phyloP scores from a whole-genome alignment of 2,888 invertebrate genomes.

The Escarpia spicata region DNA sequence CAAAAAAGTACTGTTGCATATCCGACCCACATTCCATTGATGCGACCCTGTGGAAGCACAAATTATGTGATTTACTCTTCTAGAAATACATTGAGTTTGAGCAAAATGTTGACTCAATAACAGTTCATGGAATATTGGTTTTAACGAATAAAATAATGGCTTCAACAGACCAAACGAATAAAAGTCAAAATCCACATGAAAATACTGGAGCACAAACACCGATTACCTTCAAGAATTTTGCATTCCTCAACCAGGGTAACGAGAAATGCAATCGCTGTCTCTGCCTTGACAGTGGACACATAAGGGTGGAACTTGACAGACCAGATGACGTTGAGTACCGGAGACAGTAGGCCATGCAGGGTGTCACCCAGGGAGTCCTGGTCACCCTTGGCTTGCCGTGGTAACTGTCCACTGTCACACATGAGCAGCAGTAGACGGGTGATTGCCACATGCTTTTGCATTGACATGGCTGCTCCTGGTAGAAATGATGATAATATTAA shows the following conservation, averaged over 20 bases:
- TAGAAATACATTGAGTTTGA: no score
- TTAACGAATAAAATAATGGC: neutral
- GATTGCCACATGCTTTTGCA: neutral
- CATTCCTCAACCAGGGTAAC: neutral
- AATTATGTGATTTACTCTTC: no score
- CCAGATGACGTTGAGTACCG: neutral
- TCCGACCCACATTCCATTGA: no score
- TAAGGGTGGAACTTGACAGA: neutral
- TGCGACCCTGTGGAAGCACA: no score
- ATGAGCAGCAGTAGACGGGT: neutral
- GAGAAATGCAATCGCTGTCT: neutral
- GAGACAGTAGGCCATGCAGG: slow-evolving; percentile 7
- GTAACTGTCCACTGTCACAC: neutral
- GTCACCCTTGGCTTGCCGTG: neutral
- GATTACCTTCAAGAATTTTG: neutral
- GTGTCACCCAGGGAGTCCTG: neutral
- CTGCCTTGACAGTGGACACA: neutral
- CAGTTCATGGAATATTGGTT: no score
- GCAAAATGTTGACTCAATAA: no score
- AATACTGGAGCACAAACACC: neutral
- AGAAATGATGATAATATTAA: neutral
- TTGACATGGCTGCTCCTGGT: neutral
- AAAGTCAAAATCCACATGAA: no score
- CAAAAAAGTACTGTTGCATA: no score
- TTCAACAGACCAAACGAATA: neutral